These are phyloP conservation scores for Loxodonta africana DNA, from an alignment of 2,113 vertebrate genomes.

Conservation along the genomic window DNA sequence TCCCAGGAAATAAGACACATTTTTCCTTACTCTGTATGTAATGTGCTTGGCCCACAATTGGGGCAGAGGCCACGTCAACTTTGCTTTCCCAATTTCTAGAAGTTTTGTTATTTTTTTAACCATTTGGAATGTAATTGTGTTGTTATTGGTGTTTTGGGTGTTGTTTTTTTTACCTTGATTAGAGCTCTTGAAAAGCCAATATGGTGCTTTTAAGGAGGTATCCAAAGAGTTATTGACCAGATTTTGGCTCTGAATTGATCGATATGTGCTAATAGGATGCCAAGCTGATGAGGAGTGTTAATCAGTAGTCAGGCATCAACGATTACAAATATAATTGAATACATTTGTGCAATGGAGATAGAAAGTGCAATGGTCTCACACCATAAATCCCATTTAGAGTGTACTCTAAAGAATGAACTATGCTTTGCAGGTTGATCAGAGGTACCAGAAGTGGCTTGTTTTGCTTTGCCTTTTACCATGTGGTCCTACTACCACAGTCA, in stretches of 20 bases:
- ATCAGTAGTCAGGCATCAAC: background rate
- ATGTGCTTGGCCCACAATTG: background rate
- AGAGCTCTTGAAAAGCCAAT: background rate
- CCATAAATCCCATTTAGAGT: background rate
- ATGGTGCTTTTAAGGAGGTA: background rate
- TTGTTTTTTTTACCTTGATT: background rate
- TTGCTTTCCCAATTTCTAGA: constrained; percentile 17
- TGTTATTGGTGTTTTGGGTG: background rate
- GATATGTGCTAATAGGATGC: background rate
- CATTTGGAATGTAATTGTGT: background rate
- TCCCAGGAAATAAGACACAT: background rate
- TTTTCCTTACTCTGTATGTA: background rate
- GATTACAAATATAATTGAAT: background rate
- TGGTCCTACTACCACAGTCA: background rate
- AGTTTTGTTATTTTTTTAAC: background rate
- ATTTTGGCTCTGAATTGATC: background rate
- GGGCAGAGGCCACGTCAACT: background rate
- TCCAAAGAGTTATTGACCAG: background rate
- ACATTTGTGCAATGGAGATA: background rate
- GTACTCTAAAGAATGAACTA: background rate
- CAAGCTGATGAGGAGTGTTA: background rate
- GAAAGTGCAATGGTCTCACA: background rate
- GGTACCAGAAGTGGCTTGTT: background rate
- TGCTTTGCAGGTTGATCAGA: background rate
- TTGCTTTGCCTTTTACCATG: background rate